Percentiles rank a stretch among this genome's conserved stretches.
Evolutionary conservation across 2,113 vertebrate species (phyloP).

Genomic region (Oryzias woworae): DNA sequence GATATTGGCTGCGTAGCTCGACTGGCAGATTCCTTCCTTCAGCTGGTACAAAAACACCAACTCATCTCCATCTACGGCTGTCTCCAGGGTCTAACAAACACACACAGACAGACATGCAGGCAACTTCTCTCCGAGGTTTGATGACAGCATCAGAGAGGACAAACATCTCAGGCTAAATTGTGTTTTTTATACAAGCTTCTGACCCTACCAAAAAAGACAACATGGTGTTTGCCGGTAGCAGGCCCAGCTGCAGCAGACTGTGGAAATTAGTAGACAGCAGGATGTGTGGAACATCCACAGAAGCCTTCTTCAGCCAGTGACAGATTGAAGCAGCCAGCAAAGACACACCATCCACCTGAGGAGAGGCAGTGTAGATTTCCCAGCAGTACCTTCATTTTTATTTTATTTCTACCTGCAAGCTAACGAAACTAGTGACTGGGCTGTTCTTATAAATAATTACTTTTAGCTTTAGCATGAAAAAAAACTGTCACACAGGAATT

Average conservation of each 20-base stretch:
- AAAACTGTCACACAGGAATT: no score
- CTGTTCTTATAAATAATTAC: not conserved
- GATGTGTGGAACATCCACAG: constrained; percentile 82
- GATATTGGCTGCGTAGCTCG: constrained; percentile 91
- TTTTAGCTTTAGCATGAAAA: no score
- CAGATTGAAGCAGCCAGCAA: constrained; percentile 88
- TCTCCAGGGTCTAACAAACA: constrained; percentile 86
- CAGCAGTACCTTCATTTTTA: not conserved
- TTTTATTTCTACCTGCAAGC: not conserved
- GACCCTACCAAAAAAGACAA: constrained; percentile 82
- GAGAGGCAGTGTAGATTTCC: not conserved
- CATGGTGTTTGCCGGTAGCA: constrained; percentile 84
- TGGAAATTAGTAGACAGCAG: constrained; percentile 95
- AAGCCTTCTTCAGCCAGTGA: constrained; percentile 83
- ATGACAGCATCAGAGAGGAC: not conserved
- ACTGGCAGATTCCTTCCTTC: constrained; percentile 85
- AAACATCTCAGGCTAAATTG: constrained; percentile 12
- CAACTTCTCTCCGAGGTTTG: constrained; percentile 5
- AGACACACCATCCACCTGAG: constrained; percentile 88
- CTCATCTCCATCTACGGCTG: constrained; percentile 88
- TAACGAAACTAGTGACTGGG: not conserved
- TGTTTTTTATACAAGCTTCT: constrained; percentile 1
- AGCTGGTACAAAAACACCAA: constrained; percentile 94
- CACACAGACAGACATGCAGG: constrained; percentile 28
- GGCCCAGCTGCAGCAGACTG: constrained; percentile 86